Evolutionary conservation across 2,888 invertebrate genomes (phyloP).

Genomic region (Diaphora mendica): DNA sequence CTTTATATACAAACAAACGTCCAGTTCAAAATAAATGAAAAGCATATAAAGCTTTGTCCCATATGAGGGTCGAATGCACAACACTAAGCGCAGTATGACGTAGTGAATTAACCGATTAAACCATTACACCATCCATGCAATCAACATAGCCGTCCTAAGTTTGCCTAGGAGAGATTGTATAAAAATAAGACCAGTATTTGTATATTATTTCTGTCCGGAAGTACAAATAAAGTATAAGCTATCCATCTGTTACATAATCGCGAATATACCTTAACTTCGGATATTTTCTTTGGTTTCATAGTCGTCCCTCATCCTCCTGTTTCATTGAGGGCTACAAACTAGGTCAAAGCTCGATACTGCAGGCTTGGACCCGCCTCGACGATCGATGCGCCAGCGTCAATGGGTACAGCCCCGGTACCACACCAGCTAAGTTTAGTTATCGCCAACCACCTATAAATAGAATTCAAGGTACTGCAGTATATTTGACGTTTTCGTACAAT

Average conservation of each 20-base stretch:
- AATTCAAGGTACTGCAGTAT: constrained; percentile 57
- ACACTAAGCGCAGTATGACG: no score
- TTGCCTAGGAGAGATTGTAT: background rate
- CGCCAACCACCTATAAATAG: constrained; percentile 67
- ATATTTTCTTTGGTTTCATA: constrained; percentile 14
- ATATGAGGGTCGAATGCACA: no score
- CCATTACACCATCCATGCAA: no score
- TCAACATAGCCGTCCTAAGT: background rate
- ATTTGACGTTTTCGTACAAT: constrained; percentile 33
- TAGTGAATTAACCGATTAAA: no score
- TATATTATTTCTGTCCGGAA: no score
- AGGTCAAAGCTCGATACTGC: constrained; percentile 74
- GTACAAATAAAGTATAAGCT: no score
- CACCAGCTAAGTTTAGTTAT: constrained; percentile 52
- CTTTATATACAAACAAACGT: no score
- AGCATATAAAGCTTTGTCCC: no score
- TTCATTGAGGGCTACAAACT: constrained; percentile 80
- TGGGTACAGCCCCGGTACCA: constrained; percentile 64
- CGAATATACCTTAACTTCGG: constrained; percentile 1
- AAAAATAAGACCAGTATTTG: no score
- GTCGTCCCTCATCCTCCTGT: constrained; percentile 53
- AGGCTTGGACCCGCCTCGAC: constrained; percentile 65
- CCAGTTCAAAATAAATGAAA: no score
- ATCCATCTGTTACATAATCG: background rate
- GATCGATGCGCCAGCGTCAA: constrained; percentile 80